A percentile compares a stretch with the other conserved stretches of the same genome.
Conservation (phyloP, 2,113 vertebrate genomes). For the Heloderma charlesbogerti region DNA sequence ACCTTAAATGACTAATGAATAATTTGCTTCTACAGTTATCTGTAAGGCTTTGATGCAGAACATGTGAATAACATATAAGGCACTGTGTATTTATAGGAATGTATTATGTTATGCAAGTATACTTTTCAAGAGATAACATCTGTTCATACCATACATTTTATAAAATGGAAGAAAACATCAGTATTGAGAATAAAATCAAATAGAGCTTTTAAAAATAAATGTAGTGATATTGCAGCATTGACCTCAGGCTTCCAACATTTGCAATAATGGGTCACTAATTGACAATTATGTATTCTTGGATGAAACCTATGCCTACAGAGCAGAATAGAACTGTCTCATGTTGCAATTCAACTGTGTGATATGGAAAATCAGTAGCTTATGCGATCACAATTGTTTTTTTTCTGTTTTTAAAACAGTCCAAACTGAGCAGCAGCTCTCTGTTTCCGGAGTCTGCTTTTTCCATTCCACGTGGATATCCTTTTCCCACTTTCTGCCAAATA, state of each 20-base stretch:
- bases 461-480: neutral
- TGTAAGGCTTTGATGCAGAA: neutral
- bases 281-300: constrained; percentile 44
- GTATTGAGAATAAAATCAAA: constrained; percentile 44
- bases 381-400: neutral
- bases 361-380: neutral
- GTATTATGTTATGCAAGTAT: neutral
- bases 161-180: neutral
- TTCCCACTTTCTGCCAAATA: neutral
- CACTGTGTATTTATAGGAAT: neutral
- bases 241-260: constrained; percentile 50
- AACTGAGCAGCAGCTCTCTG: neutral
- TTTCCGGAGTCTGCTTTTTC: neutral
- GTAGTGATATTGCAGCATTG: constrained; percentile 44
- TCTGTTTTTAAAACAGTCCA: neutral
- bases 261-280: constrained; percentile 36
- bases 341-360: neutral
- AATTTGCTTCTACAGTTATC: neutral
- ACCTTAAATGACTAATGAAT: neutral
- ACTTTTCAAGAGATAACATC: neutral
- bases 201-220: constrained; percentile 37
- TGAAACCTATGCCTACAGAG: constrained; percentile 15
- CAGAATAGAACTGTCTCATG: neutral
- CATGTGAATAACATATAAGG: neutral
- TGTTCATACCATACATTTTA: neutral